Conservation (phyloP, 2,888 invertebrate genomes). For the Drosophila longiperda region DNA sequence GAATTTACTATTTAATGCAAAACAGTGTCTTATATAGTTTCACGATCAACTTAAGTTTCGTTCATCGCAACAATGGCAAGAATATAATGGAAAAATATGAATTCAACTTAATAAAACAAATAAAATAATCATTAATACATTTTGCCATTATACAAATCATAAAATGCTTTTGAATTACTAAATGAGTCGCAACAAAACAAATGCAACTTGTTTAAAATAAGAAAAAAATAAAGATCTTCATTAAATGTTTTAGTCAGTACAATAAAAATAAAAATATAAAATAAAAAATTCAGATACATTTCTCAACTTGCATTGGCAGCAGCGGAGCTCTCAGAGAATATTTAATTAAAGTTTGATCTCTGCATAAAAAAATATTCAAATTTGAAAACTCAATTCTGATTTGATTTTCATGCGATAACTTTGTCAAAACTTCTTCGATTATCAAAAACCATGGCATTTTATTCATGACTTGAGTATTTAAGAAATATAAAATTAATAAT, state of each 20-base stretch:
- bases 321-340: rapidly evolving
- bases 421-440: no score
- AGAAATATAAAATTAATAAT: no score
- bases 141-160: background rate
- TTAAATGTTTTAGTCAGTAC: background rate
- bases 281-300: background rate
- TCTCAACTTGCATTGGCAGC: background rate
- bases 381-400: background rate
- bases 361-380: background rate
- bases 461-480: no score
- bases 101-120: background rate
- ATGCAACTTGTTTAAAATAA: background rate
- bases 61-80: background rate
- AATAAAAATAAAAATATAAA: background rate
- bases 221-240: background rate
- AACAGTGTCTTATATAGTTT: background rate
- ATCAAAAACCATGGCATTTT: background rate
- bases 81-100: background rate
- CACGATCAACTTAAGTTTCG: background rate
- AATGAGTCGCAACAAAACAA: background rate
- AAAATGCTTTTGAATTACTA: background rate
- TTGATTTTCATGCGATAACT: no score
- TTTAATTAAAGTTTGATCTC: background rate
- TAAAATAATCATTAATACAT: background rate
- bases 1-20: background rate